phyloP scores from a whole-genome alignment of 2,888 invertebrate species.

The Chrysina gloriosa region DNA sequence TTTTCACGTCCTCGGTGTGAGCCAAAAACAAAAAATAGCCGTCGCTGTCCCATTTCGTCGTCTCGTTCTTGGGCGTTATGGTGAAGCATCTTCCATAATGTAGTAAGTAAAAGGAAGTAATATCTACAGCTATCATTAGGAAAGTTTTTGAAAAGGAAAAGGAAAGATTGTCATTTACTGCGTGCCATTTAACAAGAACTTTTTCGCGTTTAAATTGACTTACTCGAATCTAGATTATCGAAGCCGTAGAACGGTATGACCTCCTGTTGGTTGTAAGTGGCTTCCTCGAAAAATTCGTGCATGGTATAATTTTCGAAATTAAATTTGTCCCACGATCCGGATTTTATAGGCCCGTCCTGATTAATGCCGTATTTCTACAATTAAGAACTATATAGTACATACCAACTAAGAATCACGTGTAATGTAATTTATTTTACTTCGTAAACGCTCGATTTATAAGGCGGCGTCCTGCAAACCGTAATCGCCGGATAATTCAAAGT shows the following conservation, averaged over 20 bases:
- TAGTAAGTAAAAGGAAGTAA: conserved; percentile 68
- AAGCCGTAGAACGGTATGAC: conserved; percentile 70
- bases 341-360: conserved; percentile 56
- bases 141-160: too few species aligned
- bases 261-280: conserved; percentile 70
- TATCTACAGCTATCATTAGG: conserved; percentile 65
- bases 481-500: conserved; percentile 76
- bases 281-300: conserved; percentile 71
- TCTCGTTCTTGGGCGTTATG: conserved; percentile 65
- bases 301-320: conserved; percentile 69
- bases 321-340: conserved; percentile 68
- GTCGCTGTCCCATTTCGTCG: conserved; percentile 63
- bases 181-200: not conserved
- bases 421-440: conserved; percentile 63
- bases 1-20: conserved; percentile 59
- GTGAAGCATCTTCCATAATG: conserved; percentile 73
- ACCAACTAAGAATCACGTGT: too few species aligned
- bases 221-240: conserved; percentile 39
- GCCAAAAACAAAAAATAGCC: conserved; percentile 73
- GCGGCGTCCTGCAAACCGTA: conserved; percentile 76
- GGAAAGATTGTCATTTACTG: too few species aligned
- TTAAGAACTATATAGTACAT: not conserved
- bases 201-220: not conserved
- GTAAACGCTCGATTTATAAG: conserved; percentile 71
- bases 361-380: conserved; percentile 67